Conservation (phyloP, 1,140 invertebrate genomes). For the Homarus americanus region DNA sequence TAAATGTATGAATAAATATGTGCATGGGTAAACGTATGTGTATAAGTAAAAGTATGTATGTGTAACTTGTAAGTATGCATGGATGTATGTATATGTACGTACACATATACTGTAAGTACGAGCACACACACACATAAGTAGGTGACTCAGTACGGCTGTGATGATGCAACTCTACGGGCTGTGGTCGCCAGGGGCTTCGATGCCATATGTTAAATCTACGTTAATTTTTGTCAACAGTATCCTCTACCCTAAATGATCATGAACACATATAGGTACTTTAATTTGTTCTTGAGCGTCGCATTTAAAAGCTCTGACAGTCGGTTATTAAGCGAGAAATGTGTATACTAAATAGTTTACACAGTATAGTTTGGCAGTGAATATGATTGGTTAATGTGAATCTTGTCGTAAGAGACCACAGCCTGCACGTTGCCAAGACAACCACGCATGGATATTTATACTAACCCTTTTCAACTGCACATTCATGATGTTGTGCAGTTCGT, state of each 20-base stretch:
- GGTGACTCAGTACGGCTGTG: neutral
- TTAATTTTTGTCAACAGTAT: neutral
- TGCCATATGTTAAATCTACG: neutral
- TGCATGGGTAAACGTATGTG: conserved; percentile 6
- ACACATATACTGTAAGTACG: neutral
- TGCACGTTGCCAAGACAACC: neutral
- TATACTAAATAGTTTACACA: neutral
- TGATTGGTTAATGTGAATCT: too few species aligned
- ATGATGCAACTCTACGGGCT: neutral
- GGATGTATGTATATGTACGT: neutral
- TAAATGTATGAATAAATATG: conserved; percentile 4
- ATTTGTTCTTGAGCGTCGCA: too few species aligned
- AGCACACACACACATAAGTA: neutral
- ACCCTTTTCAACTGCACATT: conserved; percentile 97
- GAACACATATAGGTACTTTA: too few species aligned
- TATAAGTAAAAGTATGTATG: conserved; percentile 16
- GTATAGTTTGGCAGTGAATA: neutral
- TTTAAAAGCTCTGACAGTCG: too few species aligned
- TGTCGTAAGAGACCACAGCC: too few species aligned
- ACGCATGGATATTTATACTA: conserved; percentile 80
- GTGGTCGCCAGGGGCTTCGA: neutral
- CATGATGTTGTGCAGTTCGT: conserved; percentile 98
- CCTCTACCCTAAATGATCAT: too few species aligned
- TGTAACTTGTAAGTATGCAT: neutral
- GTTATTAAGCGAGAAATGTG: too few species aligned